Percentiles rank a stretch among this genome's conserved stretches.
Evolutionary conservation across 2,888 invertebrate species (phyloP).

Genomic region (Metacarcinus magister): DNA sequence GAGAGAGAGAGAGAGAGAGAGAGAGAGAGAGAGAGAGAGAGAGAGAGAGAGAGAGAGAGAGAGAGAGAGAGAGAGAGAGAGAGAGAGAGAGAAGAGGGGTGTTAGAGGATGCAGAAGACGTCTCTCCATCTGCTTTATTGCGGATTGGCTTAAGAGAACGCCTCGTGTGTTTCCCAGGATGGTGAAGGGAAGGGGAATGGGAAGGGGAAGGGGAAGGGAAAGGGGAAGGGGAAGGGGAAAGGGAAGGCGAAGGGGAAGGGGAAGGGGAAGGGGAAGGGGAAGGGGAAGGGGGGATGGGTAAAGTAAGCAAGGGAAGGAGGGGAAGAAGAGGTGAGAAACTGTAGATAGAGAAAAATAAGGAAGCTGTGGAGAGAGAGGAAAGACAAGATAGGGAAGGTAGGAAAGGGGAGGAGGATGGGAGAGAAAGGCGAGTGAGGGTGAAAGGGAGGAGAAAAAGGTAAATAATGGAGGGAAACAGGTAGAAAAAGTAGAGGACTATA

Average conservation of each 20-base stretch:
- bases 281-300: not conserved
- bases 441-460: not conserved
- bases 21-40: not conserved
- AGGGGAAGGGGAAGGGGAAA: not conserved
- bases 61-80: too few relatives aligned
- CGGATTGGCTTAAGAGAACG: constrained; percentile 18
- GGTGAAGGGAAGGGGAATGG: not conserved
- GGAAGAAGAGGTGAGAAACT: not conserved
- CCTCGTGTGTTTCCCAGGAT: not conserved
- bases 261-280: not conserved
- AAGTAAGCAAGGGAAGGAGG: not conserved
- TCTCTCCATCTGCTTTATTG: constrained; percentile 15
- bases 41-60: too few relatives aligned
- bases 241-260: too few relatives aligned
- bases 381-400: not conserved
- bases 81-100: not conserved
- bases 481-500: not conserved
- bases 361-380: not conserved
- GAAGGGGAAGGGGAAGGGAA: not conserved
- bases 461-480: not conserved
- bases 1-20: not conserved
- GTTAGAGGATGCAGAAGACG: constrained; percentile 4
- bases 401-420: not conserved
- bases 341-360: too few relatives aligned
- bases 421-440: not conserved